Evolutionary conservation across 2,888 invertebrate species (phyloP).

Genomic region (Mythimna impura): DNA sequence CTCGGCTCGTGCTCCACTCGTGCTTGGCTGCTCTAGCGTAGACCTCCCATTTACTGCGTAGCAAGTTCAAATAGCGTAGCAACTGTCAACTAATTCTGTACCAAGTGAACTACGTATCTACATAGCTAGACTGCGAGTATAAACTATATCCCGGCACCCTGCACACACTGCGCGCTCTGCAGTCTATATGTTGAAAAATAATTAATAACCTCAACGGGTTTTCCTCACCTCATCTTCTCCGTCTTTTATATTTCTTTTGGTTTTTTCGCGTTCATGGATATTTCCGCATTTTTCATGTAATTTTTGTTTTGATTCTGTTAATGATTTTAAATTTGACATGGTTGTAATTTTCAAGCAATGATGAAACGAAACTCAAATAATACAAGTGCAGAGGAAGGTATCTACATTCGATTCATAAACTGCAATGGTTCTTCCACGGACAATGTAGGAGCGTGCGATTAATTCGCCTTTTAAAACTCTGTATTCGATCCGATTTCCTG

Average conservation of each 20-base stretch:
- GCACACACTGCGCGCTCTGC: background rate
- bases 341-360: constrained; percentile 8
- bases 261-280: no score
- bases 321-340: constrained; percentile 26
- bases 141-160: no score
- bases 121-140: no score
- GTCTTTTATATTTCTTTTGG: no score
- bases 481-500: constrained; percentile 3
- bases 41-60: no score
- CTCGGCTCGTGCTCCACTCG: no score
- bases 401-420: constrained; percentile 28
- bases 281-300: constrained; percentile 13
- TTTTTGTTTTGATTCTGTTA: background rate
- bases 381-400: constrained; percentile 7
- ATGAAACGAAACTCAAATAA: background rate
- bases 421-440: background rate
- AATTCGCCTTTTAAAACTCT: constrained; percentile 3
- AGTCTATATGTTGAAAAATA: background rate
- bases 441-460: constrained; percentile 1
- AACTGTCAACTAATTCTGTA: no score
- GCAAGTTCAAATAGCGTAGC: no score
- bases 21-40: no score
- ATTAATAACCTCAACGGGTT: background rate
- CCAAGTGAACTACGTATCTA: no score
- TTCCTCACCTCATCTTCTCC: background rate